Base-by-base conservation (phyloP, 2,797 vertebrate genomes). In the Pangasius larnaudii region DNA sequence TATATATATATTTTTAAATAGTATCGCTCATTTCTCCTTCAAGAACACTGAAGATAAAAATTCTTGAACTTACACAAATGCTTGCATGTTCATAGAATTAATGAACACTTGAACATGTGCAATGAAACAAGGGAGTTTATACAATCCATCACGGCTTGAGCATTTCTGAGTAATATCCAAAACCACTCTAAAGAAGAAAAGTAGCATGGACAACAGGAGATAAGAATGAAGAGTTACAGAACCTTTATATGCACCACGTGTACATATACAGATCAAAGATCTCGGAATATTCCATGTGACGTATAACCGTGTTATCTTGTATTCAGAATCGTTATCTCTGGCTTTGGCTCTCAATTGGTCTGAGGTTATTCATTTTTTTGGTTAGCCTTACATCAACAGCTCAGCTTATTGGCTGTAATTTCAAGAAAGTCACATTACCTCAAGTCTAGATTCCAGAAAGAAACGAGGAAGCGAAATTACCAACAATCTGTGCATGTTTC, bases 241-340 rank as follows among this genome's bases (percentile, higher is more conserved):
- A 14, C 33, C 72, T 67, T 85, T 75, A 65, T 83, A 81, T 82
- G 77, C 61, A 85, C 74, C 53, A 53, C 85, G 49, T 67, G 79
- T 69, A 77, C 58, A 27, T 53, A 6, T 65, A 65, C 46, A 89
- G 84, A 89, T 89, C 88, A 89, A 82, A 86, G 88, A 53, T 58
- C 53, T 22, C 14, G 22, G 27, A 71, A 86, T 83, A 72, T 81
- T 88, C 85, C 46, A 77, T 22, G 2, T 46, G 56, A 83, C 49
- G 27, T 67, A 87, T 81, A 18, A 81, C 87, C 16, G 85, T 6
- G 80, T 69, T 86, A 49, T 87, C 39, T 79, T 74, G 79, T 18
- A 18, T 75, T 10, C 63, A 87, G 8, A 27, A 27, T 65, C 51
- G 36, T 58, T 85, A 79, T 86, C 67, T 77, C 39, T 79, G n/a